Evolutionary conservation across 1,140 invertebrate genomes (phyloP), one percentile per base, ranked within the genome.

Genomic region (Elymnias hypermnestra): DNA sequence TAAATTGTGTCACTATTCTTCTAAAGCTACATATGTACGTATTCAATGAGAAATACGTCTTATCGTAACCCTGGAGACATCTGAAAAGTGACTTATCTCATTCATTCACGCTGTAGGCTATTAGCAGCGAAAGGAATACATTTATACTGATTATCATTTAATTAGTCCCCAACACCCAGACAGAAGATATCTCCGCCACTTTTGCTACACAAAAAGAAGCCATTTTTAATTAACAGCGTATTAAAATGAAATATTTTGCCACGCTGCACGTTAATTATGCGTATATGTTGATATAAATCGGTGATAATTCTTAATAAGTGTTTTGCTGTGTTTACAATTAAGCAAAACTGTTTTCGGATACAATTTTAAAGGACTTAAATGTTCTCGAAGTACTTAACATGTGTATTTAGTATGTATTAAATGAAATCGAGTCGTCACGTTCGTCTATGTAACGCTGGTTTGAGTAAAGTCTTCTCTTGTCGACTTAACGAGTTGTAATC

Each of bases 121-220:
- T 76, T 77, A 72, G 41, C 41, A 40, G 42, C 46, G 50, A 67
- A 65, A 69, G 63, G 57, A 61, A 65, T 69, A 49, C 69, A 83
- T 82, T 76, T 67, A 77, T 79, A 70, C 58, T 60, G 71, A 81
- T 82, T n/a, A n/a, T n/a, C 77, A 81, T 82, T 79, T 84, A 82
- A 82, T 82, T 82, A 79, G 70, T 73, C 55, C 67, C 73, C 67
- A 72, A 78, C 79, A 78, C 77, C 74, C 71, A 67, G 58, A 62
- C 56, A 43, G 39, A 29, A 55, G 74, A 78, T 81, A 78, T 73
- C 44, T 25, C 28, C n/a, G 43, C 53, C 53, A 64, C 58, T 68
- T 63, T 73, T 56, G 67, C 63, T 47, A 46, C 39, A 53, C 56
- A 54, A 44, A 48, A 61, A 61, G 45, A 50, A 62, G n/a, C n/a